phyloP scores from a whole-genome alignment of 2,113 vertebrate species.

The Baryphthengus martii region DNA sequence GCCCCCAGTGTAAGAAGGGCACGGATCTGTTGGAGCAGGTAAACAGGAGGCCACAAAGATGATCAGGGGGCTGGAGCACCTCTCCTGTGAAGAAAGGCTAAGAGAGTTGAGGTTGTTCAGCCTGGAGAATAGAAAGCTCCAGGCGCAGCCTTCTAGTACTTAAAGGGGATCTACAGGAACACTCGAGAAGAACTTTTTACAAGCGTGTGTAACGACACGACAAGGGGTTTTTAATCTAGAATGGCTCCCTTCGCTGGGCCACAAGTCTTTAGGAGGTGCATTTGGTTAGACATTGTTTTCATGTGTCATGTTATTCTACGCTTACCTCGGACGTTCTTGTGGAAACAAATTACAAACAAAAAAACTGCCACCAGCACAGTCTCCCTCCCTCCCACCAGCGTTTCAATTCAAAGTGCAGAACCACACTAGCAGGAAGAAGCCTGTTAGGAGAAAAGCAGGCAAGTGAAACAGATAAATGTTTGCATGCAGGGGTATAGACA shows the following conservation, averaged over 20 bases:
- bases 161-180: neutral
- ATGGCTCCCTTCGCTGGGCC: neutral
- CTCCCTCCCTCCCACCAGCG: neutral
- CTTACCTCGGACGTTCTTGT: neutral
- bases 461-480: neutral
- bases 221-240: neutral
- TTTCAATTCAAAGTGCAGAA: neutral
- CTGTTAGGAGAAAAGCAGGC: fast-evolving
- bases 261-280: neutral
- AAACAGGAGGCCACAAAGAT: neutral
- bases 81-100: neutral
- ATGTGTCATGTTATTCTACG: fast-evolving
- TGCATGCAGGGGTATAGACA: neutral
- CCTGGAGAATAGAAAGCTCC: neutral
- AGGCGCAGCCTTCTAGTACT: neutral
- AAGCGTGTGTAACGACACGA: neutral
- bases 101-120: neutral
- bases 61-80: neutral
- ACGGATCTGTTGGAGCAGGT: neutral
- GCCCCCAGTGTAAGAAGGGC: neutral
- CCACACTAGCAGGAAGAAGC: neutral
- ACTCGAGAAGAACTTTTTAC: neutral
- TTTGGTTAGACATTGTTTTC: neutral
- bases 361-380: fast-evolving
- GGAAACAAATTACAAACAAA: neutral